Evolutionary conservation across 2,888 invertebrate species (phyloP).

Genomic region (Nasonia oneida): DNA sequence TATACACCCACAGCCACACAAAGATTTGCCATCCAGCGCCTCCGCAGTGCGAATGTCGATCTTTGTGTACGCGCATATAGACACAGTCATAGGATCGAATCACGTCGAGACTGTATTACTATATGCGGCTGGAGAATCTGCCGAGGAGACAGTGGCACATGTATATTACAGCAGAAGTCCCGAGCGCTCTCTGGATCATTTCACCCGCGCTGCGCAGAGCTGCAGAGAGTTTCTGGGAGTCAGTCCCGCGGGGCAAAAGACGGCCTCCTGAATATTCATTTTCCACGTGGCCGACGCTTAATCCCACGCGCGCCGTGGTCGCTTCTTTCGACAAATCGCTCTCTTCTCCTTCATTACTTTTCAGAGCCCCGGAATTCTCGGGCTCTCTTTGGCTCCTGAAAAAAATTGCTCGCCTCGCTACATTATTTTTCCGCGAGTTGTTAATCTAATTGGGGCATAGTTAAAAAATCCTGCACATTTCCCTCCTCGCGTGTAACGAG

Average conservation of each 20-base stretch:
- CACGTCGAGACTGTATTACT: not conserved
- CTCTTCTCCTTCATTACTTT: slow-evolving; percentile 40
- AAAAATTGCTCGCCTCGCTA: no score
- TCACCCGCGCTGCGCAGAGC: not conserved
- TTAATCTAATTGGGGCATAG: no score
- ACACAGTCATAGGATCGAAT: not conserved
- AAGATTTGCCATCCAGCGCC: not conserved
- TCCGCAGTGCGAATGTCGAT: not conserved
- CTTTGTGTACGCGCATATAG: not conserved
- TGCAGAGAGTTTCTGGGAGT: not conserved
- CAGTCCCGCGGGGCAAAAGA: not conserved
- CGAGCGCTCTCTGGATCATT: slow-evolving; percentile 33
- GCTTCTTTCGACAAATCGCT: slow-evolving; percentile 11
- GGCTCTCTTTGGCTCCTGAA: no score
- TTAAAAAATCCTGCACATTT: no score
- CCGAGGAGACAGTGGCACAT: not conserved
- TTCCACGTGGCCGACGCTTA: not conserved
- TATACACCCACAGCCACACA: not conserved
- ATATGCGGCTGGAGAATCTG: not conserved
- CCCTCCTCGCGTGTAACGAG: no score
- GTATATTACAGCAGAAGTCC: not conserved
- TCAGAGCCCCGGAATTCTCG: not conserved
- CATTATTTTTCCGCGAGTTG: no score
- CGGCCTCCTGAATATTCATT: slow-evolving; percentile 46
- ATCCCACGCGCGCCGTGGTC: not conserved